A percentile compares a stretch with the other conserved stretches of the same genome.
Conservation (phyloP, 1,140 invertebrate species). For the Amphibalanus amphitrite region DNA sequence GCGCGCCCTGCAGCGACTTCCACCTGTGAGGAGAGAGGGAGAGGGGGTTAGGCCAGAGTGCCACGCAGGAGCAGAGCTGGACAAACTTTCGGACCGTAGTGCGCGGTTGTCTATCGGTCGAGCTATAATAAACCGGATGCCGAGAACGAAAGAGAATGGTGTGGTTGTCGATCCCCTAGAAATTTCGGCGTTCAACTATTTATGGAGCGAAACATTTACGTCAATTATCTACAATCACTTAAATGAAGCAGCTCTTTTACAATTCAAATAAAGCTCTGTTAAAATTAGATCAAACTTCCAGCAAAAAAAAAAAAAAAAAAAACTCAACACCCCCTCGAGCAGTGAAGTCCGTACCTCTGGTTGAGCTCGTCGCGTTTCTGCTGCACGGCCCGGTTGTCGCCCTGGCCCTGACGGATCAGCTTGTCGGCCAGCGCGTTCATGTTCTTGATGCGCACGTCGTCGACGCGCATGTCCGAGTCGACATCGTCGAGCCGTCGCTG, state of each 20-base stretch:
- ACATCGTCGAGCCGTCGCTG: slow-evolving; percentile 83
- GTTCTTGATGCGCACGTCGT: slow-evolving; percentile 64
- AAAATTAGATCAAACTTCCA: background rate
- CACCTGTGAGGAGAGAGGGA: slow-evolving; percentile 38
- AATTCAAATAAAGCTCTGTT: slow-evolving; percentile 1
- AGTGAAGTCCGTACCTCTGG: slow-evolving; percentile 36
- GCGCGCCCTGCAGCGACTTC: slow-evolving; percentile 65
- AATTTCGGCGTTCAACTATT: too few species aligned
- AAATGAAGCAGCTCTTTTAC: background rate
- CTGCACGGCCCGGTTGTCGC: slow-evolving; percentile 53
- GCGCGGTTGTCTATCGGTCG: too few species aligned
- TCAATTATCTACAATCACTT: slow-evolving; percentile 5
- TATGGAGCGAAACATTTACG: too few species aligned
- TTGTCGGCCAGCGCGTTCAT: slow-evolving; percentile 81
- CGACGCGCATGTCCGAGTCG: slow-evolving; percentile 84
- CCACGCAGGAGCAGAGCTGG: background rate
- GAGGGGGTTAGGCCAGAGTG: background rate
- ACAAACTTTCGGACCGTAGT: too few species aligned
- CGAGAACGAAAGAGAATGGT: too few species aligned
- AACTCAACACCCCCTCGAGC: background rate
- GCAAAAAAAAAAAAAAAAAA: slow-evolving; percentile 8
- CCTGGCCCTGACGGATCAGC: slow-evolving; percentile 64
- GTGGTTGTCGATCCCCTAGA: too few species aligned
- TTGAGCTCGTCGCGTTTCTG: slow-evolving; percentile 61
- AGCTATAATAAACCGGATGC: too few species aligned